Conservation (phyloP, 2,888 invertebrate genomes). For the Papilio protenor region DNA sequence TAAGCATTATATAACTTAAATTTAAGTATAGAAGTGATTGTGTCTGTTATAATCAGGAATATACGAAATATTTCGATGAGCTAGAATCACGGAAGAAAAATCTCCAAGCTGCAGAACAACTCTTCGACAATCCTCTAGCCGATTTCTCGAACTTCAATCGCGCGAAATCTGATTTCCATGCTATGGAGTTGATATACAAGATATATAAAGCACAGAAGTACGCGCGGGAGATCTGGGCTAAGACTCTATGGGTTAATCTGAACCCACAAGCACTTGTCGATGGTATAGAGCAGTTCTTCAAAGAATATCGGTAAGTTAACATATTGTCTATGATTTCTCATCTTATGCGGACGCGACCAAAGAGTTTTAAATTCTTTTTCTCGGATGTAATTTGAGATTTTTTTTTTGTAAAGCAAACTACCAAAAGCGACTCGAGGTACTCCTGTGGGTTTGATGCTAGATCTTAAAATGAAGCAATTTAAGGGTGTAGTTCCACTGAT, state of each 20-base stretch:
- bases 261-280: slow-evolving; percentile 93
- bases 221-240: slow-evolving; percentile 92
- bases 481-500: slow-evolving; percentile 94
- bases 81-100: slow-evolving; percentile 86
- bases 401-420: slow-evolving; percentile 81
- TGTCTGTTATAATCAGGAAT: slow-evolving; percentile 76
- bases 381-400: background rate
- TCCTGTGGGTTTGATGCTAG: slow-evolving; percentile 87
- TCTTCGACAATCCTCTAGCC: slow-evolving; percentile 94
- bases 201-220: slow-evolving; percentile 91
- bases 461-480: slow-evolving; percentile 95
- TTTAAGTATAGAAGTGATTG: background rate
- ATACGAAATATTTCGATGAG: slow-evolving; percentile 85
- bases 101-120: slow-evolving; percentile 88
- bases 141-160: slow-evolving; percentile 91
- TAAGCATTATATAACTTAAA: background rate
- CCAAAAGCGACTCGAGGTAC: slow-evolving; percentile 85
- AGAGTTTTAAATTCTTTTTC: background rate
- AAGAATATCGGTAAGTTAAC: slow-evolving; percentile 84
- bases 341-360: too few relatives aligned
- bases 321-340: background rate
- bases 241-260: slow-evolving; percentile 94
- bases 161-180: slow-evolving; percentile 85
- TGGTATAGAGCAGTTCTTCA: slow-evolving; percentile 93
- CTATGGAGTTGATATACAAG: slow-evolving; percentile 89